A percentile compares a stretch with the other conserved stretches of the same genome.
These are phyloP conservation scores for Phrynocephalus guinanensis DNA, from an alignment of 2,797 vertebrate genomes.

Conservation along the genomic window DNA sequence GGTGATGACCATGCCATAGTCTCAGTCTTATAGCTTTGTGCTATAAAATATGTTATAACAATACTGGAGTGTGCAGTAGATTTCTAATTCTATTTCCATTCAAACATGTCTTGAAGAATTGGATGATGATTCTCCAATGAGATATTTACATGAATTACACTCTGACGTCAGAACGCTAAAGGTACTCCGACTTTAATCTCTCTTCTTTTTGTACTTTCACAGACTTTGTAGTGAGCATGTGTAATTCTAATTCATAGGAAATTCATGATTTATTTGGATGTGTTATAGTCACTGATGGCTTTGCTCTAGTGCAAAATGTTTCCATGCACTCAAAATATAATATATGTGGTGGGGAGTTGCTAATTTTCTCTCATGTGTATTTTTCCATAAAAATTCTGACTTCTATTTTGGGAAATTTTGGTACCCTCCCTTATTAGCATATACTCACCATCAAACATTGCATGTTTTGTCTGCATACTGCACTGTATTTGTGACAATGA, in stretches of 20 bases:
- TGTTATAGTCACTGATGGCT: not conserved
- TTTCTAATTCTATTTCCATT: slow-evolving; percentile 23
- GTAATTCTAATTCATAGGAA: not conserved
- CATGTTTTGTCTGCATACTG: not conserved
- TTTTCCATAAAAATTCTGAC: not conserved
- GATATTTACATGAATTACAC: slow-evolving; percentile 82
- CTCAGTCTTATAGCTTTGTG: not conserved
- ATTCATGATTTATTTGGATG: not conserved
- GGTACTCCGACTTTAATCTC: slow-evolving; percentile 74
- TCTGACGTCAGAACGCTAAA: slow-evolving; percentile 83
- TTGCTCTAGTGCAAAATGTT: not conserved
- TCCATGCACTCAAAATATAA: not conserved
- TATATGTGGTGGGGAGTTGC: not conserved
- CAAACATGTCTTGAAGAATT: slow-evolving; percentile 72
- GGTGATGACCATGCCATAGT: not conserved
- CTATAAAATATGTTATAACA: not conserved
- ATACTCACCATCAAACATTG: not conserved
- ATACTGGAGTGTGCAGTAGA: not conserved
- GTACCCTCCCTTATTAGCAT: too few relatives aligned
- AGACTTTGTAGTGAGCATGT: not conserved
- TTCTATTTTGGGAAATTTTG: not conserved
- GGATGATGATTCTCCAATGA: slow-evolving; percentile 74
- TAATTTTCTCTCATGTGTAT: not conserved
- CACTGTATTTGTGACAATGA: not conserved
- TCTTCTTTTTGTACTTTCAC: slow-evolving; percentile 24